Conservation (phyloP, 2,797 vertebrate species). For the Notolepis coatsorum region DNA sequence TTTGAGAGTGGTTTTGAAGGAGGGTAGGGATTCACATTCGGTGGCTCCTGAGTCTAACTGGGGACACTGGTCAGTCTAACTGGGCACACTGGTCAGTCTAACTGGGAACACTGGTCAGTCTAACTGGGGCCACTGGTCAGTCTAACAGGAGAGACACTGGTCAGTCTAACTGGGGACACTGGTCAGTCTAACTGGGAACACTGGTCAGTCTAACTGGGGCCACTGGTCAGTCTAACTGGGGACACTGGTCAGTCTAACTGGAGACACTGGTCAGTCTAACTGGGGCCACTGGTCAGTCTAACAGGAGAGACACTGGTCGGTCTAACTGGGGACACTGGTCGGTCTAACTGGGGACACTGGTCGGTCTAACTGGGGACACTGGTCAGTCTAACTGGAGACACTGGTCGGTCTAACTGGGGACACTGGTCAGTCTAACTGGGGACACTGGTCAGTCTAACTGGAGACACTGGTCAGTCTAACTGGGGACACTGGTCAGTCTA, state of each 20-base stretch:
- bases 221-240: slow-evolving; percentile 9
- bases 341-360: slow-evolving; percentile 10
- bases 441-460: not conserved
- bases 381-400: too few species aligned
- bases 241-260: not conserved
- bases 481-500: not conserved
- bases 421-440: slow-evolving; percentile 5
- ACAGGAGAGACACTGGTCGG: too few species aligned
- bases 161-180: slow-evolving; percentile 8
- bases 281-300: not conserved
- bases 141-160: too few species aligned
- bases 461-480: too few species aligned
- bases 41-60: slow-evolving; percentile 7
- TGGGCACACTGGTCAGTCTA: slow-evolving; percentile 7
- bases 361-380: slow-evolving; percentile 4
- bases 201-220: not conserved
- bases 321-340: slow-evolving; percentile 8
- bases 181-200: slow-evolving; percentile 7
- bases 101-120: slow-evolving; percentile 2
- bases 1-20: too few species aligned
- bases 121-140: slow-evolving; percentile 3
- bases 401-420: slow-evolving; percentile 12
- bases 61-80: slow-evolving; percentile 2
- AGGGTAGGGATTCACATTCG: too few species aligned
- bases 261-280: too few species aligned